These are phyloP conservation scores for Sicus ferrugineus DNA, from an alignment of 2,888 invertebrate species.

Conservation along the genomic window DNA sequence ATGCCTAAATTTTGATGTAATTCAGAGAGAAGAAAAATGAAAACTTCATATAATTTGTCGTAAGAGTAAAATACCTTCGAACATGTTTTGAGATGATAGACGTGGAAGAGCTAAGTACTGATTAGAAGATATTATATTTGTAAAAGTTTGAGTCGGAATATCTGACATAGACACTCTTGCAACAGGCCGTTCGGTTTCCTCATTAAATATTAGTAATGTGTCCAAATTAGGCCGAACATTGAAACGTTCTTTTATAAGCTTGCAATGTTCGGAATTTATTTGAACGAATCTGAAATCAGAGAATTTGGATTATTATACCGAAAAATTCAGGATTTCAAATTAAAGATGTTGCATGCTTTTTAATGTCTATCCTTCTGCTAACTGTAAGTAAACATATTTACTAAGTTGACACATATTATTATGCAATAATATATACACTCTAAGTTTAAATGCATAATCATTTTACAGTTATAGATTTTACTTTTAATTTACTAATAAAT, in stretches of 20 bases:
- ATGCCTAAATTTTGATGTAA: conserved; percentile 63
- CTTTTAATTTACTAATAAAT: too few species aligned
- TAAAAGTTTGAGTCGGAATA: conserved; percentile 86
- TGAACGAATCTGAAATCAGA: conserved; percentile 72
- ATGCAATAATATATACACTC: too few species aligned
- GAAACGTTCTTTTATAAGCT: conserved; percentile 72
- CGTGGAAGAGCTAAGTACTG: conserved; percentile 88
- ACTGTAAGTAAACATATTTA: too few species aligned
- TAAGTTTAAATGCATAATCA: too few species aligned
- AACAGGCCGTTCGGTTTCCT: conserved; percentile 79
- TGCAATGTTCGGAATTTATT: conserved; percentile 70
- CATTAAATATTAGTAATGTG: conserved; percentile 88
- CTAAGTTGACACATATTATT: too few species aligned
- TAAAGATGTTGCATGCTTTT: too few species aligned
- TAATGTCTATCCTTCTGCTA: too few species aligned
- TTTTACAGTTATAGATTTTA: too few species aligned
- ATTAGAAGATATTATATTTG: conserved; percentile 87
- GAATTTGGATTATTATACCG: too few species aligned
- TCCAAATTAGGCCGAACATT: conserved; percentile 79
- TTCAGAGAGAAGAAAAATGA: neutral
- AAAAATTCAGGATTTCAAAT: too few species aligned
- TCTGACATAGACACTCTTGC: conserved; percentile 90
- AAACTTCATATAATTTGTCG: neutral
- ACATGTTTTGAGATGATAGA: conserved; percentile 85
- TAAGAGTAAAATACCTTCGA: conserved; percentile 59